These are phyloP conservation scores for Halcyon badia DNA, from an alignment of 2,797 vertebrate genomes.

Conservation along the genomic window DNA sequence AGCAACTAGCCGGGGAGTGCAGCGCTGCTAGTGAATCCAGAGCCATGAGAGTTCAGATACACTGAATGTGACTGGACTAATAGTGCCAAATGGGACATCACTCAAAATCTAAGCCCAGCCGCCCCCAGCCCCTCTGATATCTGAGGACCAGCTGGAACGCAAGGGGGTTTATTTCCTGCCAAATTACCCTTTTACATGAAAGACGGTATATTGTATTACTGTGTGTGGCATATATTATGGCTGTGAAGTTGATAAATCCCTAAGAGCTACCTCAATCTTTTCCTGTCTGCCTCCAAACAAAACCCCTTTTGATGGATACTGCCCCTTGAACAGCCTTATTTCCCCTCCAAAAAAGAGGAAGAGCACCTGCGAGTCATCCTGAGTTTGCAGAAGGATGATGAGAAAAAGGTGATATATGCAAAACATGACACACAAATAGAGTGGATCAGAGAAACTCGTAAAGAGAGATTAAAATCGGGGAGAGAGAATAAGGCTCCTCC, in stretches of 20 bases:
- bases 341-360: fast-evolving
- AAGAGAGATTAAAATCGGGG: not conserved
- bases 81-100: too few relatives aligned
- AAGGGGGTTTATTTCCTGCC: too few relatives aligned
- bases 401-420: not conserved
- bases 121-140: too few relatives aligned
- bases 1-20: too few relatives aligned
- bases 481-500: not conserved
- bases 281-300: not conserved
- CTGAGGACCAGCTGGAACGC: too few relatives aligned
- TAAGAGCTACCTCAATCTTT: not conserved
- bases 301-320: not conserved
- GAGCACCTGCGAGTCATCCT: not conserved
- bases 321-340: not conserved
- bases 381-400: not conserved
- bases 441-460: not conserved
- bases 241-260: not conserved
- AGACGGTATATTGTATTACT: not conserved
- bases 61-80: too few relatives aligned
- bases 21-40: too few relatives aligned
- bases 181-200: too few relatives aligned
- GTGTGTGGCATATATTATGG: not conserved
- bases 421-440: not conserved
- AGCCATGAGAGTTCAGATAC: too few relatives aligned
- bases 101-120: too few relatives aligned